Conservation (phyloP, 2,888 invertebrate genomes). For the Chymomyza procnemis region DNA sequence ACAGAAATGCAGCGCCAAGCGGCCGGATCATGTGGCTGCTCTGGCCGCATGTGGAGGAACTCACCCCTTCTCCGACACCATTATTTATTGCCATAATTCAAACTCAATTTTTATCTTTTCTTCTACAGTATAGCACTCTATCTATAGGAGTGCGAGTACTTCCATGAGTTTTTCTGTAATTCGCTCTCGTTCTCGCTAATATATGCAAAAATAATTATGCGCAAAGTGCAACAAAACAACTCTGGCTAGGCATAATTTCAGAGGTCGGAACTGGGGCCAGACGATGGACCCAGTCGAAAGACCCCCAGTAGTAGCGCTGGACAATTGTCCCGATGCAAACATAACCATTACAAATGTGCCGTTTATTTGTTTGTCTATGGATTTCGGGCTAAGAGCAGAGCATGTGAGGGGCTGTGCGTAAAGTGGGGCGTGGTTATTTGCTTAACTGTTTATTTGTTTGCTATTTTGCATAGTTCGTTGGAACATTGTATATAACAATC, state of each 20-base stretch:
- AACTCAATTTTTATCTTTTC: conserved; percentile 64
- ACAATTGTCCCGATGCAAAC: neutral
- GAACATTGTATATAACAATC: neutral
- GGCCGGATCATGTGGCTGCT: neutral
- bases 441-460: conserved; percentile 56
- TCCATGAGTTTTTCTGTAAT: neutral
- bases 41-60: neutral
- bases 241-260: neutral
- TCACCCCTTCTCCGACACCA: neutral
- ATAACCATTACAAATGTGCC: conserved; percentile 68
- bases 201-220: conserved; percentile 73
- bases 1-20: conserved; percentile 15
- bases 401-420: neutral
- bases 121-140: neutral
- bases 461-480: conserved; percentile 37
- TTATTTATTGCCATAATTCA: conserved; percentile 68
- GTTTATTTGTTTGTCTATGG: conserved; percentile 58
- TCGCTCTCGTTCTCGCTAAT: conserved; percentile 33
- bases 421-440: conserved; percentile 23
- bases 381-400: conserved; percentile 30
- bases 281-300: neutral
- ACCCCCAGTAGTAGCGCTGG: no score
- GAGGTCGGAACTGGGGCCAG: neutral
- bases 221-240: conserved; percentile 60
- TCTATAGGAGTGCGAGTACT: neutral